Evolutionary conservation across 30 jellyfish, hydroid and myxozoan genomes (phyloP).

Genomic region (Euphysa ruthae): DNA sequence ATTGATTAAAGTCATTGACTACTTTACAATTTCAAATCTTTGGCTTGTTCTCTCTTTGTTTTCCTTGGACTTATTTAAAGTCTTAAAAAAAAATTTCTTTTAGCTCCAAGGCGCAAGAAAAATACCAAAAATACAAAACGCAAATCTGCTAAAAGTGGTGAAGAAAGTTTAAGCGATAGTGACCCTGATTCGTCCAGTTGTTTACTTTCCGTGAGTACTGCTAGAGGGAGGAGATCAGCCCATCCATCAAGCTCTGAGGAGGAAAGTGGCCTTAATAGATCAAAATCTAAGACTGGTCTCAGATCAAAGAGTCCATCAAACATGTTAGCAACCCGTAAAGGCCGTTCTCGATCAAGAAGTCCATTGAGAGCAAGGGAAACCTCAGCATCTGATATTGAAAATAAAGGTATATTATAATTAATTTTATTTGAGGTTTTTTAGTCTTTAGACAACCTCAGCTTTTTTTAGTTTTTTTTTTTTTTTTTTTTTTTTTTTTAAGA

Average conservation of each 20-base stretch:
- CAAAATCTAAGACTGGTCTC: background rate
- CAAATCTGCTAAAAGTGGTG: constrained; percentile 13
- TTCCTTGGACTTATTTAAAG: too few relatives aligned
- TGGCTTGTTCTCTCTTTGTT: too few relatives aligned
- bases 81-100: too few relatives aligned
- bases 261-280: background rate
- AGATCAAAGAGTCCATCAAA: constrained; percentile 20
- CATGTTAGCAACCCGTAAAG: constrained; percentile 6
- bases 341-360: constrained; percentile 37
- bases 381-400: background rate
- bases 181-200: background rate
- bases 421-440: too few relatives aligned
- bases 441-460: too few relatives aligned
- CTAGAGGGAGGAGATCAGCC: constrained; percentile 2
- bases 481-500: too few relatives aligned
- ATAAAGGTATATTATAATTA: too few relatives aligned
- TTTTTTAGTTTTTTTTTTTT: too few relatives aligned
- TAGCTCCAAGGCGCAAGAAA: constrained; percentile 33
- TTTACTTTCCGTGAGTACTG: background rate
- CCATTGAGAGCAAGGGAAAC: constrained; percentile 22
- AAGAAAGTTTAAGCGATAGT: constrained; percentile 8
- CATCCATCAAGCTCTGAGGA: constrained; percentile 28
- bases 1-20: too few relatives aligned
- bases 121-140: constrained; percentile 8
- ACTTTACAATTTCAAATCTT: too few relatives aligned